Base-by-base conservation (phyloP, 2,113 vertebrate genomes). In the Morone chrysops region DNA sequence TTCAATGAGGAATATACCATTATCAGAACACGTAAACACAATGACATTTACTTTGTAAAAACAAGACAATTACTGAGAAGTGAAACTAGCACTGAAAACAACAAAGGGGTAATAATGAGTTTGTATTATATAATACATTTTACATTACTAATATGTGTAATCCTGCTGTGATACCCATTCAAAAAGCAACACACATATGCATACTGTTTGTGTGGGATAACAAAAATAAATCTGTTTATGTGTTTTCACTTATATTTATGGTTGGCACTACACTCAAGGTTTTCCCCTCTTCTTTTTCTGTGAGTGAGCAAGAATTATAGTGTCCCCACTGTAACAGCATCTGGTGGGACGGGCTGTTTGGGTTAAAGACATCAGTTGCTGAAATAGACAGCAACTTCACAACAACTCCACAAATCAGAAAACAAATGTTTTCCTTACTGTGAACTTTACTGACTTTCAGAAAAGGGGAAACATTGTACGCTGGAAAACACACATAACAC, bases 381-480 rank as follows among this genome's bases (percentile, higher is more conserved):
- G 43, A 43, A 45, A 60, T 47, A 75, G 9, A 22, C 10, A 7
- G 68, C 43, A 43, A 50, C 50, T 40, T n/a, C 5, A 51, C 13
- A 53, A 36, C 18, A 38, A 43, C 22, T 25, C 22, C 16, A 14
- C 17, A 48, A 68, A 69, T 25, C 3, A 0, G 50, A 47, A 40
- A 76, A 71, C 20, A 73, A 75, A 74, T 62, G n/a, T 51, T 70
- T 74, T 78, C 20, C 16, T 79, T 40, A 60, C 45, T 54, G n/a
- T 56, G 40, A 71, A 75, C 17, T 73, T 38, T 66, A 51, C 4
- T 20, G 57, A 77, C 18, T 73, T 83, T 66, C 25, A 4, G 40
- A 60, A 75, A 69, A 43, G 4, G 25, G 56, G 51, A 69, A 69
- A 43, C 7, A 76, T 0, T 41, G 43, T 31, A n/a, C 5, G 2